A percentile compares a stretch with the other conserved stretches of the same genome.
Conservation (phyloP, 2,888 invertebrate genomes). For the Operophtera brumata region DNA sequence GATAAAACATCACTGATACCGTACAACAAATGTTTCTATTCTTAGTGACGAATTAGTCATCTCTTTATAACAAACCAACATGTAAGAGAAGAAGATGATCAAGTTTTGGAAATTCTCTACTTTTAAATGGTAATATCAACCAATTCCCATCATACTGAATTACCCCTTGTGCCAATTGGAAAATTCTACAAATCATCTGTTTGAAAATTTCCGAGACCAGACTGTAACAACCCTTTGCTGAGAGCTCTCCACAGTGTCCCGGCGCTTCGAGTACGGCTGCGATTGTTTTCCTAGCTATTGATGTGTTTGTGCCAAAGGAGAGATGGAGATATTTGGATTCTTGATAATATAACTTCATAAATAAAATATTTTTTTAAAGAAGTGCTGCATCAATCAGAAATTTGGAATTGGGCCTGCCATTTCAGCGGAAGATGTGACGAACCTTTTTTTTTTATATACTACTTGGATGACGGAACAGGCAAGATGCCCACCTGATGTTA, state of each 20-base stretch:
- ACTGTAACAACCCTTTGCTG: slow-evolving; percentile 72
- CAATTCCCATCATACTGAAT: slow-evolving; percentile 41
- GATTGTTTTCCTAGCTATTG: slow-evolving; percentile 42
- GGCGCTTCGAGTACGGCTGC: slow-evolving; percentile 28
- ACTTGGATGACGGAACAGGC: too few relatives aligned
- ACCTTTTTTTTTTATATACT: too few relatives aligned
- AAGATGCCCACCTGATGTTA: too few relatives aligned
- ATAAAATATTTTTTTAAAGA: not conserved
- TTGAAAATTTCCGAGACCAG: slow-evolving; percentile 58
- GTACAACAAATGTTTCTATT: too few relatives aligned
- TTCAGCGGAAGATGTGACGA: too few relatives aligned
- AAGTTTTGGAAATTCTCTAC: too few relatives aligned
- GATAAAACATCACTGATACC: too few relatives aligned
- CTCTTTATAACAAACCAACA: too few relatives aligned
- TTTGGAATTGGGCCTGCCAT: too few relatives aligned
- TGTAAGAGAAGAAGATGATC: too few relatives aligned
- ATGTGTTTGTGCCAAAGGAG: slow-evolving; percentile 26
- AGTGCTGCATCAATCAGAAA: too few relatives aligned
- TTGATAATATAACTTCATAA: not conserved
- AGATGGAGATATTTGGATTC: slow-evolving; percentile 7
- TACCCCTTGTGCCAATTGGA: slow-evolving; percentile 57
- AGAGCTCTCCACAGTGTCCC: slow-evolving; percentile 44
- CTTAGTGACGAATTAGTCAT: too few relatives aligned
- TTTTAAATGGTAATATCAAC: slow-evolving; percentile 10
- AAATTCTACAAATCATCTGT: slow-evolving; percentile 73